phyloP scores from a whole-genome alignment of 1,140 invertebrate species.

The Bombus ignitus region DNA sequence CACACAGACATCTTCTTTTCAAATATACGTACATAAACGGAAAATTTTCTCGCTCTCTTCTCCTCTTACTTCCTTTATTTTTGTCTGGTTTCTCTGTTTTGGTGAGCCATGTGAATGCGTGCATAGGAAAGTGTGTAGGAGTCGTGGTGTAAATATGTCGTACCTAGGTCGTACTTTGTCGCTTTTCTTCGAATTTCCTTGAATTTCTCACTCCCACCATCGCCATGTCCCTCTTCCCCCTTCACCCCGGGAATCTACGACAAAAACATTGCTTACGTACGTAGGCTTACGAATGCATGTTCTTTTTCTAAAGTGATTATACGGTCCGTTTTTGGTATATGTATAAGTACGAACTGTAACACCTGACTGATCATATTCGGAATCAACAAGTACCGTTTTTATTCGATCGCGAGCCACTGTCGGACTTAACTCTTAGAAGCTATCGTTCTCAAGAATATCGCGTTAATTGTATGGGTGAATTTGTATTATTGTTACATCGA shows the following conservation, averaged over 20 bases:
- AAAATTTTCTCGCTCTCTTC: background rate
- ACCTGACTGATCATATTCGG: conserved; percentile 12
- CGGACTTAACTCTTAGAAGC: background rate
- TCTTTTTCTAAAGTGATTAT: conserved; percentile 37
- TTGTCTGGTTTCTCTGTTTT: background rate
- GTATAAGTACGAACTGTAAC: conserved; percentile 66
- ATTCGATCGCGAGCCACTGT: background rate
- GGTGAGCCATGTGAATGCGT: conserved; percentile 65
- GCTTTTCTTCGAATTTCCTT: conserved; percentile 23
- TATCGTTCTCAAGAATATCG: background rate
- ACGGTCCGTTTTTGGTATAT: conserved; percentile 47
- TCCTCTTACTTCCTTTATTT: conserved; percentile 8
- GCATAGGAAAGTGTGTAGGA: conserved; percentile 59
- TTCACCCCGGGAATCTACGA: background rate
- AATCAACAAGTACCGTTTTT: background rate
- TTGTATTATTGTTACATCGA: background rate
- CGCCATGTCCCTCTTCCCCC: background rate
- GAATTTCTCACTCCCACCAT: background rate
- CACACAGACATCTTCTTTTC: background rate
- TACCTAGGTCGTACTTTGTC: conserved; percentile 29
- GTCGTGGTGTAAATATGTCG: conserved; percentile 66
- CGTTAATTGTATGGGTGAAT: background rate
- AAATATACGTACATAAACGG: background rate
- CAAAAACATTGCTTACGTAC: conserved; percentile 25
- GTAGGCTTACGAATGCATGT: conserved; percentile 6